Conservation (phyloP, 1,140 invertebrate genomes). For the Amphibalanus amphitrite region DNA sequence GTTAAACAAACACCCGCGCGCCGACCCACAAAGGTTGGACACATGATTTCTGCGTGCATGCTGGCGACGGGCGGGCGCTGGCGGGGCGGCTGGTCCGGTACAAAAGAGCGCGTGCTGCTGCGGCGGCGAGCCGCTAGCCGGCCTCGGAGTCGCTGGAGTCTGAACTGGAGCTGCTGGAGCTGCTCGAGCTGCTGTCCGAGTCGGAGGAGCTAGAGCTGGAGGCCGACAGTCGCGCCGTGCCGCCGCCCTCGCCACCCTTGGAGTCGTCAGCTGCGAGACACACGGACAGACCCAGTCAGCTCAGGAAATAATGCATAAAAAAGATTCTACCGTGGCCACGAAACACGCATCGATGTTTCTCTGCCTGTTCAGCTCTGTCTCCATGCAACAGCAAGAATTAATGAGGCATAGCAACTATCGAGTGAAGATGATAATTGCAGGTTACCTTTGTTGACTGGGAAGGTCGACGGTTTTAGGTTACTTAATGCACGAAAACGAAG, state of each 20-base stretch:
- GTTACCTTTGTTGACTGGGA: too few relatives aligned
- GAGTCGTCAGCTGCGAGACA: conserved; percentile 23
- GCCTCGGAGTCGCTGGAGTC: conserved; percentile 41
- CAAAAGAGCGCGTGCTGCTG: not conserved
- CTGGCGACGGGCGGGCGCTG: not conserved
- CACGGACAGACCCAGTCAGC: too few relatives aligned
- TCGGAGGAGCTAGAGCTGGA: conserved; percentile 37
- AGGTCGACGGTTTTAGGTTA: too few relatives aligned
- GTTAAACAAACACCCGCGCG: not conserved
- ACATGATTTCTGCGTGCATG: not conserved
- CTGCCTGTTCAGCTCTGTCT: too few relatives aligned
- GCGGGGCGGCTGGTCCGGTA: not conserved
- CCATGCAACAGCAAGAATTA: too few relatives aligned
- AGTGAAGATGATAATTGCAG: too few relatives aligned
- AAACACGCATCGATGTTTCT: too few relatives aligned
- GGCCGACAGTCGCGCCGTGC: conserved; percentile 37
- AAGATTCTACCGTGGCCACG: too few relatives aligned
- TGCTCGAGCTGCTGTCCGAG: conserved; percentile 32
- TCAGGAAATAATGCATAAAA: too few relatives aligned
- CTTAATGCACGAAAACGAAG: too few relatives aligned
- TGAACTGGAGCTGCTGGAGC: conserved; percentile 31
- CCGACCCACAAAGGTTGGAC: not conserved
- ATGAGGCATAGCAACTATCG: too few relatives aligned
- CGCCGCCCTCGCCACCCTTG: conserved; percentile 37
- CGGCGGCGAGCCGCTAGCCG: conserved; percentile 31